Conservation (phyloP, 2,113 vertebrate genomes). For the Bagarius yarrelli region DNA sequence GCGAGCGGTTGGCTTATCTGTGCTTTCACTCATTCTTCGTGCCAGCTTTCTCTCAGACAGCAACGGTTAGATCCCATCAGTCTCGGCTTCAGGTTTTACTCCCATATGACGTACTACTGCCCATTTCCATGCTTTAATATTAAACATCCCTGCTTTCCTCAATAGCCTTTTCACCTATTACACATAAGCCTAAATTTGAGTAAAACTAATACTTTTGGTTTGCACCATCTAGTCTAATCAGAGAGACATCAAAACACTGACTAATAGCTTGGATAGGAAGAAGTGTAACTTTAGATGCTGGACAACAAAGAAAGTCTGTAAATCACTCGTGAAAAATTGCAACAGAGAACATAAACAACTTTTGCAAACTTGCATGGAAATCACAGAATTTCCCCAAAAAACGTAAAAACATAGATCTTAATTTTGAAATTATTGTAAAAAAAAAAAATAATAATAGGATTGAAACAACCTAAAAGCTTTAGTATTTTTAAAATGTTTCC, state of each 20-base stretch:
- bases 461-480: background rate
- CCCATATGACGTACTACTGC: constrained; percentile 36
- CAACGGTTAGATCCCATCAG: constrained; percentile 58
- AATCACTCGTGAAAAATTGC: background rate
- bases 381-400: background rate
- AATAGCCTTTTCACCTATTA: constrained; percentile 25
- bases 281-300: background rate
- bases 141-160: constrained; percentile 40
- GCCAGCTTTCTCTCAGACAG: constrained; percentile 63
- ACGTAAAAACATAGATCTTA: background rate
- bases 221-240: background rate
- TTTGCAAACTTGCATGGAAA: background rate
- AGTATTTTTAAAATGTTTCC: background rate
- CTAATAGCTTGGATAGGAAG: background rate
- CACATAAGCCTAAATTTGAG: background rate
- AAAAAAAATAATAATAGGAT: background rate
- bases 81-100: constrained; percentile 35
- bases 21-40: constrained; percentile 64
- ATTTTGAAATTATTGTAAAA: background rate
- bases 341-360: constrained; percentile 1
- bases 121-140: constrained; percentile 38
- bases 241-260: background rate
- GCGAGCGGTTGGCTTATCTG: constrained; percentile 58
- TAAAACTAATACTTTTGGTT: background rate
- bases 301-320: background rate